phyloP scores from a whole-genome alignment of 2,888 invertebrate genomes.

The Lymantria dispar region DNA sequence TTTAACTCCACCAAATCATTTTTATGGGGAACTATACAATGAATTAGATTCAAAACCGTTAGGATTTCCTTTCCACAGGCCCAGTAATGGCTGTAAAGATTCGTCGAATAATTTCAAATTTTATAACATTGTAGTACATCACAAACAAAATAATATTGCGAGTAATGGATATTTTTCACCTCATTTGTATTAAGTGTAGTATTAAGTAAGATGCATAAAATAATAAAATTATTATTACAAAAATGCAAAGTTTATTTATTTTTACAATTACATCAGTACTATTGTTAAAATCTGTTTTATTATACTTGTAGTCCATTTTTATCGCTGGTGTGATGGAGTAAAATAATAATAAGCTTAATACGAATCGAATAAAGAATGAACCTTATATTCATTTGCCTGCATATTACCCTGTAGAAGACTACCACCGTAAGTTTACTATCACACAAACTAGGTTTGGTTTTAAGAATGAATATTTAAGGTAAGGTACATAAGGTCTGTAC shows the following conservation, averaged over 20 bases:
- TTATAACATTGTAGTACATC: conserved; percentile 60
- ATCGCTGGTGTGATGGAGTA: too few species aligned
- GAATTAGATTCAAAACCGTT: conserved; percentile 56
- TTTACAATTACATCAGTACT: background rate
- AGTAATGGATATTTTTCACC: conserved; percentile 51
- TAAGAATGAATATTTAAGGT: too few species aligned
- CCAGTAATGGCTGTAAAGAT: conserved; percentile 38
- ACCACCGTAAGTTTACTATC: too few species aligned
- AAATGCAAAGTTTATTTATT: background rate
- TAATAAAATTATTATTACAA: background rate
- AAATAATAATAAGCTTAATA: too few species aligned
- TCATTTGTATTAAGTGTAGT: conserved; percentile 46
- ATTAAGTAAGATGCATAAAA: too few species aligned
- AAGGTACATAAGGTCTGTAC: too few species aligned
- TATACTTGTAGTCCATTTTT: too few species aligned
- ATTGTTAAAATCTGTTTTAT: too few species aligned
- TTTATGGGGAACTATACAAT: conserved; percentile 40
- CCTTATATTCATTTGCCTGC: too few species aligned
- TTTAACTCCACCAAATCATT: conserved; percentile 29
- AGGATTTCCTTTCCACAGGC: conserved; percentile 72
- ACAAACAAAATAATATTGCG: conserved; percentile 42
- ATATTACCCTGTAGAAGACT: too few species aligned
- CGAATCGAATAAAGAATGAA: too few species aligned
- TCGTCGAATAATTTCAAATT: conserved; percentile 59
- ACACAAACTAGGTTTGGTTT: too few species aligned